Conservation (phyloP, 2,113 vertebrate genomes). For the Piliocolobus tephrosceles region DNA sequence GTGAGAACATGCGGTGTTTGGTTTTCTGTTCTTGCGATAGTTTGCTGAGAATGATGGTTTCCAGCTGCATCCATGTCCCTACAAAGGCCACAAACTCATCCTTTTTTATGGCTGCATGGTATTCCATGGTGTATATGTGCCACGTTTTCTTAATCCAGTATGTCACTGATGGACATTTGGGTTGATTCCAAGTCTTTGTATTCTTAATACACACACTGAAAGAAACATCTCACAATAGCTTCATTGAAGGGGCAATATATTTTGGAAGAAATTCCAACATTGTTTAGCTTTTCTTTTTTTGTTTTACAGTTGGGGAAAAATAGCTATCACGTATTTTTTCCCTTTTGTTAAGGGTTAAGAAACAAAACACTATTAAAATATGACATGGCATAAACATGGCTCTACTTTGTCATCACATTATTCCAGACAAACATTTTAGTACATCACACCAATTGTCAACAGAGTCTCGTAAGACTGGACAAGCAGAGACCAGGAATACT, state of each 20-base stretch:
- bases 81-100: too few relatives aligned
- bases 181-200: background rate
- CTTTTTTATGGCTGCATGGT: too few relatives aligned
- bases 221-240: background rate
- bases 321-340: background rate
- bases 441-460: background rate
- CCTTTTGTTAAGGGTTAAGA: conserved; percentile 9
- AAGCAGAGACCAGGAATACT: background rate
- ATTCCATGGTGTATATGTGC: too few relatives aligned
- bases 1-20: too few relatives aligned
- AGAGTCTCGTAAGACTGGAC: background rate
- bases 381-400: background rate
- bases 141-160: too few relatives aligned
- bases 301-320: background rate
- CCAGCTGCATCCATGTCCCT: too few relatives aligned
- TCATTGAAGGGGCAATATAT: background rate
- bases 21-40: too few relatives aligned
- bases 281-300: background rate
- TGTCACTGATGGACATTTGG: too few relatives aligned
- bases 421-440: background rate
- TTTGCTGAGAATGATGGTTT: too few relatives aligned
- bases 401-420: background rate
- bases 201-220: background rate
- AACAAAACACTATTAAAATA: background rate
- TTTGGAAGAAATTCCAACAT: background rate